Evolutionary conservation across 1,140 invertebrate species (phyloP), one percentile per base, ranked within the genome.

Genomic region (Bicyclus anynana): DNA sequence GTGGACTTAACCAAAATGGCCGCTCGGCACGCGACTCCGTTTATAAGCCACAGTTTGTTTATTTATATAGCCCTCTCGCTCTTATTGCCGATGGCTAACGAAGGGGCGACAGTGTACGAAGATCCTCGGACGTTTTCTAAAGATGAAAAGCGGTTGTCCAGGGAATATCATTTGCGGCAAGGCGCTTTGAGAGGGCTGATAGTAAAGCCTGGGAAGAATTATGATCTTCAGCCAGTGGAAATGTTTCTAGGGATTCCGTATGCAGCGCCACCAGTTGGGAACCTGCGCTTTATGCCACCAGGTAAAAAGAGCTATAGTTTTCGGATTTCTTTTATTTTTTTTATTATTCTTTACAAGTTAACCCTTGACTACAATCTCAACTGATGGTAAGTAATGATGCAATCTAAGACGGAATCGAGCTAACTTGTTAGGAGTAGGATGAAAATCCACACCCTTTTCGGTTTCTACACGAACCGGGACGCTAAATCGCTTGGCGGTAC

Each of bases 201-300:
- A 12, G 90, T 92, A 18, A 90, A 90, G 63, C 90, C 91, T 5
- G 89, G 89, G 55, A 65, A 82, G 37, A 77, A 90, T 65, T 89
- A 89, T 61, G 86, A 90, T 10, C 69, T 92, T 53, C 84, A 88
- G 35, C 77, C 77, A 17, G 91, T 93, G 47, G 91, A 92, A 71
- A 91, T 92, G 70, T 93, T 91, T 69, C 69, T 92, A 42, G 97
- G 97, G 0, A 91, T 98, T 62, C 97, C 96, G 2, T 99, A 98
- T 84, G 97, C 97, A 0, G 95, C 95, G 12, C 93, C 97, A n/a
- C 97, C 96, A 0, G 91, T 94, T 0, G 95, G 94, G 1, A 91
- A 89, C 72, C 89, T 96, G 46, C 89, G 97, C 17, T 97, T 98
- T 77, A 97, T 97, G 92, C 96, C 96, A 17, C 95, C 97, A 53